Base-by-base conservation (phyloP, 1,140 invertebrate genomes). In the Polypedilum vanderplanki region DNA sequence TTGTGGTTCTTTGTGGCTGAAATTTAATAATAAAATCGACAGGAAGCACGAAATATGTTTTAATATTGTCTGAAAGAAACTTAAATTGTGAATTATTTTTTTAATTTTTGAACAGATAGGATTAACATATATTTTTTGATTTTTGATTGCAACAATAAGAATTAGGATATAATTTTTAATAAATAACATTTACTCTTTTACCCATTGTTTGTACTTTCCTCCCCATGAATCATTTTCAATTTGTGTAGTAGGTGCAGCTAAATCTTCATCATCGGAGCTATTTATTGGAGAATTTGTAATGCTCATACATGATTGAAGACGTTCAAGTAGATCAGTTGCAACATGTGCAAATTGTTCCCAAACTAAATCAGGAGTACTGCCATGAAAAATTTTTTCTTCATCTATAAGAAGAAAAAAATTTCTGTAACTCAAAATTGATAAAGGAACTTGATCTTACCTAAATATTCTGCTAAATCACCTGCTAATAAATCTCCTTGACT, bases 281-380 rank as follows among this genome's bases (percentile, higher is more conserved):
- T 41, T 12, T 20, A 18, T 65, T 20, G 75, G 75, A 12, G 64
- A 40, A n/a, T 70, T 70, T n/a, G 9, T 73, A 73, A 74, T 41
- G 8, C 41, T 40, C 65, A 84, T 81, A 75, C 80, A 80, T 22
- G 80, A 79, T 40, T 83, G 81, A 76, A 83, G 79, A 18, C 81
- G 79, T 78, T 89, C 87, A 20, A 89, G 79, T 64, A 89, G 81
- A 80, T 88, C 88, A 10, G 87, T 88, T 20, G 87, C 87, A 5
- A 89, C 87, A 76, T 83, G 80, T 7, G 88, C 87, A 81, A 89
- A 89, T 76, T 88, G 87, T 80, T 89, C 88, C 88, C 88, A 89
- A 41, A 86, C 77, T 41, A 80, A 78, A 77, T 85, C 82, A 46
- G 78, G 76, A 15, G 77, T 76, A 22, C 75, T 75, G 64, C 81